Evolutionary conservation across 2,888 invertebrate genomes (phyloP).

Genomic region (Xylocampa areola): DNA sequence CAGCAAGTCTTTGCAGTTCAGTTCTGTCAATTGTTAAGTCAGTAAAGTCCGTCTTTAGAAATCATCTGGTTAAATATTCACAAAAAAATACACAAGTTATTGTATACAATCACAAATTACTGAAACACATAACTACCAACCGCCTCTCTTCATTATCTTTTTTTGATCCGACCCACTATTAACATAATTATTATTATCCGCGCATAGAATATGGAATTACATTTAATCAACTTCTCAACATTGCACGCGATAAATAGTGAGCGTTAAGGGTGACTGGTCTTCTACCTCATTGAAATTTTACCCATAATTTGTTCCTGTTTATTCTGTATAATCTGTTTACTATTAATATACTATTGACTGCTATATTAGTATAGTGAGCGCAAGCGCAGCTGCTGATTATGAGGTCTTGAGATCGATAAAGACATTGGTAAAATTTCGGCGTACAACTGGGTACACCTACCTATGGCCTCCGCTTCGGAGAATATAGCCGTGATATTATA

Average conservation of each 20-base stretch:
- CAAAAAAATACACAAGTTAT: constrained; percentile 10
- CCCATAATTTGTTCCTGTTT: too few species aligned
- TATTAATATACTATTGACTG: too few species aligned
- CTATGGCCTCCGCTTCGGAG: too few species aligned
- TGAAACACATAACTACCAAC: constrained; percentile 14
- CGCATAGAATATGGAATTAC: constrained; percentile 10
- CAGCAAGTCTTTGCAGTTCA: constrained; percentile 42
- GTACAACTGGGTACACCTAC: too few species aligned
- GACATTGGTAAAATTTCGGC: too few species aligned
- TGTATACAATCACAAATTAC: constrained; percentile 2
- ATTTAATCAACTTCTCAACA: constrained; percentile 11
- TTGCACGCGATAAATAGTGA: constrained; percentile 16
- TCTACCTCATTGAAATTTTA: too few species aligned
- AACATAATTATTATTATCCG: constrained; percentile 15
- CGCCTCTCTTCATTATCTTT: constrained; percentile 18
- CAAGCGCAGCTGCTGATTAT: too few species aligned
- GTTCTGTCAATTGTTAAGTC: constrained; percentile 48
- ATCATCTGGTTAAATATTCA: constrained; percentile 14
- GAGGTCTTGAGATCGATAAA: too few species aligned
- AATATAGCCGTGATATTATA: too few species aligned
- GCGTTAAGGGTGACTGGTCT: too few species aligned
- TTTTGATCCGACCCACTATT: constrained; percentile 11
- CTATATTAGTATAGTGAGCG: too few species aligned
- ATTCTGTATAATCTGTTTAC: too few species aligned
- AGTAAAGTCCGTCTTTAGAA: constrained; percentile 62